Evolutionary conservation across 2,797 vertebrate species (phyloP).

Genomic region (Falco novaeseelandiae): DNA sequence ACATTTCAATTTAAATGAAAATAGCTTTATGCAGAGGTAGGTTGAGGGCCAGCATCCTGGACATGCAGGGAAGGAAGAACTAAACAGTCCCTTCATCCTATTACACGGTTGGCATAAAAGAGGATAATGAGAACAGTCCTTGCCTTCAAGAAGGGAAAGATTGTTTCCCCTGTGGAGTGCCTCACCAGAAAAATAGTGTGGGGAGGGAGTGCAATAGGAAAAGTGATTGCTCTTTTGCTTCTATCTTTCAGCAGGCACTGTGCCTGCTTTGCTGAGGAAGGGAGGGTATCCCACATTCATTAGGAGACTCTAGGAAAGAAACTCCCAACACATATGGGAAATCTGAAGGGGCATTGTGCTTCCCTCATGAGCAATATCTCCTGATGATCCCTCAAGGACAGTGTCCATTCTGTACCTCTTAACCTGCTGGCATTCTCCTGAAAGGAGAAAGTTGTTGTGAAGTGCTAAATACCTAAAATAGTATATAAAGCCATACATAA

Average conservation of each 20-base stretch:
- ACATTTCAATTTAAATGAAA: constrained; percentile 36
- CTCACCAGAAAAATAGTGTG: neutral
- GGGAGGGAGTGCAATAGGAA: neutral
- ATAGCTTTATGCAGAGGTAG: constrained; percentile 1
- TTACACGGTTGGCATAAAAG: neutral
- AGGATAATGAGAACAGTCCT: neutral
- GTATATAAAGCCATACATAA: neutral
- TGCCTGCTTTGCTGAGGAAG: neutral
- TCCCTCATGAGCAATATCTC: neutral
- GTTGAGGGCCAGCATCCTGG: neutral
- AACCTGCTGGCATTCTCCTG: neutral
- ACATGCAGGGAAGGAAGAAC: neutral
- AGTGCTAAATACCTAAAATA: neutral
- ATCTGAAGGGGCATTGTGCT: neutral
- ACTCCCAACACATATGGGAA: neutral
- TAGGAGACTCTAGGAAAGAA: neutral
- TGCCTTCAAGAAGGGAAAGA: neutral
- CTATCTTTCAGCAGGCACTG: neutral
- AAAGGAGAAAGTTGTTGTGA: neutral
- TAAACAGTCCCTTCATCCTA: neutral
- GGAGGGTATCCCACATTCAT: neutral
- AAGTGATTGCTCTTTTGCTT: neutral
- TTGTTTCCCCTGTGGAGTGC: neutral
- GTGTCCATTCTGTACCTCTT: neutral
- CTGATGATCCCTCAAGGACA: neutral